Percentiles rank a stretch among this genome's conserved stretches.
Conservation (phyloP, 1,140 invertebrate genomes). For the Platyscapa corneri region DNA sequence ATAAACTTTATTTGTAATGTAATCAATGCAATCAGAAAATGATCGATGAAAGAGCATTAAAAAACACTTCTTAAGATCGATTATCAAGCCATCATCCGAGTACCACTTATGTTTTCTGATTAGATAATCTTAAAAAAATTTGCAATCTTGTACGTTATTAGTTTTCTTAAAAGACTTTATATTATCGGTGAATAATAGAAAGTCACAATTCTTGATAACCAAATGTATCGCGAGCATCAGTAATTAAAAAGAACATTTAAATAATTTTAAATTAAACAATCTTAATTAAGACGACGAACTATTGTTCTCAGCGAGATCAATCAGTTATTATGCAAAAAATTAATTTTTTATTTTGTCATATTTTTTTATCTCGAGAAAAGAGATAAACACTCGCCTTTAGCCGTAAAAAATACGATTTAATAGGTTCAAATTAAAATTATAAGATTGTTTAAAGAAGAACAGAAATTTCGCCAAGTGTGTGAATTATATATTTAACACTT, state of each 20-base stretch:
- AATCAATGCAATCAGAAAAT: neutral
- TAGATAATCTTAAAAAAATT: neutral
- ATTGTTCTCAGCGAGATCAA: neutral
- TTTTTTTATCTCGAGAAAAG: no score
- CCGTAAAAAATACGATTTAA: no score
- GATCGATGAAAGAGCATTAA: neutral
- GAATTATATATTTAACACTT: no score
- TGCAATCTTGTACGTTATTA: neutral
- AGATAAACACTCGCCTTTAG: no score
- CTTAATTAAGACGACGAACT: neutral
- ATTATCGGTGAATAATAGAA: neutral
- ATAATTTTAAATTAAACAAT: neutral
- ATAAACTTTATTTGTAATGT: constrained; percentile 14
- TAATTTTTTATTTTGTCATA: no score
- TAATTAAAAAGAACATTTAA: neutral
- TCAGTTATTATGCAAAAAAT: no score
- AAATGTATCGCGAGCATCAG: neutral
- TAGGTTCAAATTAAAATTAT: no score
- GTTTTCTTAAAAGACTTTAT: neutral
- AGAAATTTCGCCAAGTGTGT: no score
- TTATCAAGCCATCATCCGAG: neutral
- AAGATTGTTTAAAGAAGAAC: no score
- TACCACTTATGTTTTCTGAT: neutral
- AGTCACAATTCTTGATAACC: neutral
- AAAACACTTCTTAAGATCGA: neutral